Evolutionary conservation across 2,113 vertebrate species (phyloP), one percentile per base, ranked within the genome.

Genomic region (Promerops cafer): DNA sequence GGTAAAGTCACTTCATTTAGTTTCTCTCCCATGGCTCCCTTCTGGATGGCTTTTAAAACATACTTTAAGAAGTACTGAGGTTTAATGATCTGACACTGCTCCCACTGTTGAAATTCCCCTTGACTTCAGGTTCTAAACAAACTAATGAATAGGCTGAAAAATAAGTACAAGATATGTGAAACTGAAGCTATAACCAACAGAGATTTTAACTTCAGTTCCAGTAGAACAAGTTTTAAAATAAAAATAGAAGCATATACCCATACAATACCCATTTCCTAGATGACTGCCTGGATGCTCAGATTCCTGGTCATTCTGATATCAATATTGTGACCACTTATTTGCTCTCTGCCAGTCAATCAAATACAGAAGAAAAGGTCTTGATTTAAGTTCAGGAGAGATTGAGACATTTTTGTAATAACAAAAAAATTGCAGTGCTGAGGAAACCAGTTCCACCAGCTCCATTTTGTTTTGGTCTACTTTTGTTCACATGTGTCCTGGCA

Each of bases 51-150:
- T 93, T 96, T 91, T 71, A 78, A 91, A 93, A 89, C 30, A 63
- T 42, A 44, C 65, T 78, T 87, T 63, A 15, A 86, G 75, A 96
- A 87, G 56, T 56, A 75, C 27, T 66, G 84, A 82, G 13, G 21
- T 74, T 94, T 97, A 91, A 81, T 75, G 77, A 87, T 84, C 56
- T 96, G 77, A 90, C 23, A 23, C 30, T 71, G 27, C 24, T 94
- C 37, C 28, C 66, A 92, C 27, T 65, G 31, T 56, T 83, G 85
- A 95, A 95, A 88, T 88, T 88, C 24, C 31, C 45, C 39, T 60
- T 89, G 44, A 87, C n/a, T 85, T 87, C 70, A 80, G 50, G 44
- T 93, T 88, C 90, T 90, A 90, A 93, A 90, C 45, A 90, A 92
- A 49, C 7, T 90, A 88, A 92, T 77, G 54, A 93, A 87, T n/a